Evolutionary conservation across 2,888 invertebrate species (phyloP).

Genomic region (Scotopteryx bipunctaria): DNA sequence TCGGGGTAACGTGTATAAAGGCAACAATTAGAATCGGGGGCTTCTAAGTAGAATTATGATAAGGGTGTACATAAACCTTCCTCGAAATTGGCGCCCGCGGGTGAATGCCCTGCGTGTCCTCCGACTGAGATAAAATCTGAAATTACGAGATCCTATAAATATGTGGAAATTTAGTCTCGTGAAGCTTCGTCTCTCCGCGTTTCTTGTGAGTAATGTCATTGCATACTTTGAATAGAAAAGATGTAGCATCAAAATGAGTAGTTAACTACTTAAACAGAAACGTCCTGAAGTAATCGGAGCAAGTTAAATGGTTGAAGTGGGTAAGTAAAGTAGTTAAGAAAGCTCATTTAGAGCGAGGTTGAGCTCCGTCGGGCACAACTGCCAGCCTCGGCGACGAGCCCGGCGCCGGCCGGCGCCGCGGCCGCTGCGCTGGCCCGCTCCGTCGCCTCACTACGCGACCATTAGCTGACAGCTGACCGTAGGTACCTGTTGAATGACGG

Average conservation of each 20-base stretch:
- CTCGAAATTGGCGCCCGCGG: not conserved
- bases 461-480: not conserved
- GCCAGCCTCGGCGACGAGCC: not conserved
- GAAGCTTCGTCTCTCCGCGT: not conserved
- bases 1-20: not conserved
- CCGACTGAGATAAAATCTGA: not conserved
- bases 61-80: not conserved
- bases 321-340: not conserved
- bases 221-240: not conserved
- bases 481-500: slow-evolving; percentile 3
- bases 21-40: not conserved
- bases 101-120: not conserved
- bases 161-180: not conserved
- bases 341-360: not conserved
- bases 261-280: not conserved
- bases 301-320: not conserved
- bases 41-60: not conserved
- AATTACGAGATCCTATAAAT: not conserved
- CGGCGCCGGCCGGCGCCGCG: too few species aligned
- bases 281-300: not conserved
- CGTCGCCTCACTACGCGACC: not conserved
- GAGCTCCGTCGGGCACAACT: not conserved
- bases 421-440: too few species aligned
- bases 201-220: not conserved
- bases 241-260: not conserved